Base-by-base conservation (phyloP, 2,113 vertebrate genomes). In the Mellivora capensis region DNA sequence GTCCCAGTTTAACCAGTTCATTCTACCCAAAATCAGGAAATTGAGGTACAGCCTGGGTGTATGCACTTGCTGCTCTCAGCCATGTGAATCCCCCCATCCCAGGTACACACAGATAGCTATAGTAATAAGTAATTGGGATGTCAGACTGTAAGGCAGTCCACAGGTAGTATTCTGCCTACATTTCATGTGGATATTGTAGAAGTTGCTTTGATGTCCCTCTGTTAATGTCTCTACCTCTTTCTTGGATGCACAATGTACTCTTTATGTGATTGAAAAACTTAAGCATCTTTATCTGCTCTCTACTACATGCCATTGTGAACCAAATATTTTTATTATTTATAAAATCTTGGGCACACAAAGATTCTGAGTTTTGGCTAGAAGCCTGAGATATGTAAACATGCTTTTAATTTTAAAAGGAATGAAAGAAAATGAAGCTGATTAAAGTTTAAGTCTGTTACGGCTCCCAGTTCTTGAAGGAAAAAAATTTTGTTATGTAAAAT, bases 341-440 rank as follows among this genome's bases (percentile, higher is more conserved):
- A 96, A 85, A 47, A 77, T 31, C 74, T 77, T 77, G 14, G 27
- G 27, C 42, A 47, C 42, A 76, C 42, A 77, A 29, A 44, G 74
- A 77, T 77, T 47, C 42, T 77, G 62, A 93, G 85, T 85, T 89
- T 91, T 67, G 54, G 13, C 54, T 94, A 52, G 74, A 84, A 91
- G 95, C 83, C 74, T 84, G 54, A 96, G 20, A 52, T 86, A 88
- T 0, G 81, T 13, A 87, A 85, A 88, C n/a, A 76, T 64, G 29
- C 10, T 94, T 96, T 93, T 94, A 93, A 67, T 93, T 86, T 21
- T 97, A 49, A 96, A 91, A 61, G 44, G 9, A 91, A 25, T 34
- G 86, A 90, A 90, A 85, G 47, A 91, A 96, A 92, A 62, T 61
- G 52, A 86, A 61, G 49, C 31, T 91, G 47, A 79, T 93, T 91